Evolutionary conservation across 2,113 vertebrate genomes (phyloP), one percentile per base, ranked within the genome.

Genomic region (Suricata suricatta): DNA sequence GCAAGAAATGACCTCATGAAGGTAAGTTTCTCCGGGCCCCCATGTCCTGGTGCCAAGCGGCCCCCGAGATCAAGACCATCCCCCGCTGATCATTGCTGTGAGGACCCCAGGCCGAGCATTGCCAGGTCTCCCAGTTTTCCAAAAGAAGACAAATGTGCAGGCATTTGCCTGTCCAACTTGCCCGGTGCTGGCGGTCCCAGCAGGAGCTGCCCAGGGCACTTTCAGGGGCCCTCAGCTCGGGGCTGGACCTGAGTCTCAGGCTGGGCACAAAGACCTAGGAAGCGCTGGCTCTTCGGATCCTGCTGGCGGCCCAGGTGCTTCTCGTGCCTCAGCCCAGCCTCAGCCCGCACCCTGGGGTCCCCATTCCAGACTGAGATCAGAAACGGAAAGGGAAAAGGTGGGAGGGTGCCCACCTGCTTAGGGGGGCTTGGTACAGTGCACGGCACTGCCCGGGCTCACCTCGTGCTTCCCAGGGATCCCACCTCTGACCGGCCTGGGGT

Each of bases 161-260:
- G 17, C 7, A 0, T 16, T 12, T 1, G 23, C 19, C 16, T 3
- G 0, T 19, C n/a, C 25, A 4, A 1, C 9, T 4, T 1, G 47
- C 29, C 5, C 10, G 17, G 52, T 41, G 12, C 16, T 17, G 31
- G 29, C 5, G 1, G 27, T 7, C 64, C 21, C 14, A 29, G 38
- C n/a, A 33, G 23, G 27, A 31, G 8, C 50, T 23, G 23, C 64
- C 12, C 29, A 19, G 50, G 10, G 35, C 33, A 33, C 1, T 44
- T 29, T 50, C 41, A 0, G 10, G 9, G 47, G 7, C 17, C 14
- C 5, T 50, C 33, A 50, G 72, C 72, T 2, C 29, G 12, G 35
- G 50, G 23, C 72, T 25, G 76, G 17, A 41, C 3, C 17, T 11
- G 41, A 35, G 21, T 21, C 76, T n/a, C 57, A 1, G 57, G 47